phyloP scores from a whole-genome alignment of 2,888 invertebrate species.

The Cryptocheilus praepositus region DNA sequence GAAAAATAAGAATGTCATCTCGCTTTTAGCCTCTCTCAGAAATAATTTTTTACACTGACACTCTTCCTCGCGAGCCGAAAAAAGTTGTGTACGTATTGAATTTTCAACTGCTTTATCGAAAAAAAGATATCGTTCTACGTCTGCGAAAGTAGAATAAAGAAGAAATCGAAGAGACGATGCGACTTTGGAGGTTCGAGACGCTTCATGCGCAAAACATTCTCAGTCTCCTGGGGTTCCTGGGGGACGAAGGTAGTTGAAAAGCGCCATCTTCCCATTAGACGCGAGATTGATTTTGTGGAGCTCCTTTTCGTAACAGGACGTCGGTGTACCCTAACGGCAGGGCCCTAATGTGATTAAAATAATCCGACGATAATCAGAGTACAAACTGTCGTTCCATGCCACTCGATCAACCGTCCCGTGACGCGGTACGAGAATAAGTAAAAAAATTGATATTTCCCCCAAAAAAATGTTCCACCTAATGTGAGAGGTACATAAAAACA shows the following conservation, averaged over 20 bases:
- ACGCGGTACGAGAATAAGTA: neutral
- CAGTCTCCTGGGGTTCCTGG: no score
- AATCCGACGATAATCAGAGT: slow-evolving; percentile 55
- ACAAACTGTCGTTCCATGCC: slow-evolving; percentile 42
- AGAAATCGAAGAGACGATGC: neutral
- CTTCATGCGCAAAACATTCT: no score
- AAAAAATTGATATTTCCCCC: neutral
- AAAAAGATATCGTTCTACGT: neutral
- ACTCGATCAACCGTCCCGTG: neutral
- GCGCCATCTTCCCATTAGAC: slow-evolving; percentile 63
- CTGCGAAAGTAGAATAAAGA: neutral
- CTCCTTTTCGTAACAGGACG: slow-evolving; percentile 54
- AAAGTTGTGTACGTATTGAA: no score
- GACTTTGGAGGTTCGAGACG: no score
- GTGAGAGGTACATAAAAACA: no score
- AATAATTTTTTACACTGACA: no score
- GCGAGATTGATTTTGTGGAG: slow-evolving; percentile 66
- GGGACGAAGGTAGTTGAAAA: slow-evolving; percentile 32
- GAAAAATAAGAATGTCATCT: no score
- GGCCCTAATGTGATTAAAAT: slow-evolving; percentile 64
- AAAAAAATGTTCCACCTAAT: neutral
- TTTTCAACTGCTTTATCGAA: no score
- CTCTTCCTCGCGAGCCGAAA: no score
- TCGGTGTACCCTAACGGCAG: slow-evolving; percentile 37
- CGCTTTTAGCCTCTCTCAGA: no score